Conservation (phyloP, 2,888 invertebrate species). For the Hypolimnas misippus region DNA sequence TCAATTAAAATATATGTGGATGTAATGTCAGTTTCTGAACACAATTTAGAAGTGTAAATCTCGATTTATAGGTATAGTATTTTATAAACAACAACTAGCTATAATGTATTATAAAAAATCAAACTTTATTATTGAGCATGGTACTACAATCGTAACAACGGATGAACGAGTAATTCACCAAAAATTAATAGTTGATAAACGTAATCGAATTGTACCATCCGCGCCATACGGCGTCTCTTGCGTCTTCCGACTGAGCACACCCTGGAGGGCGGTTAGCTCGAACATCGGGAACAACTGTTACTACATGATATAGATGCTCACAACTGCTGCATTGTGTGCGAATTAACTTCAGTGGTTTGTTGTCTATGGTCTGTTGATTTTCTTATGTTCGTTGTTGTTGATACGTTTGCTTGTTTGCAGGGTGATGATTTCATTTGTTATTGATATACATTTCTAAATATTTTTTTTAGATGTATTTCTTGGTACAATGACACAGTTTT, state of each 20-base stretch:
- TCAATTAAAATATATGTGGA: too few species aligned
- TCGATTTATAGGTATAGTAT: too few species aligned
- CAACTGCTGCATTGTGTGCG: slow-evolving; percentile 46
- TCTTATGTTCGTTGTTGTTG: not conserved
- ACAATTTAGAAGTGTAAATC: too few species aligned
- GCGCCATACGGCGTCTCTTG: slow-evolving; percentile 54
- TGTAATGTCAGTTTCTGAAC: too few species aligned
- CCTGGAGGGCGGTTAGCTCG: slow-evolving; percentile 54
- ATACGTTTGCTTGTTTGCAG: not conserved
- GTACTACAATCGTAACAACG: slow-evolving; percentile 7
- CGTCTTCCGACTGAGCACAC: slow-evolving; percentile 57
- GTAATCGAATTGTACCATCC: slow-evolving; percentile 56
- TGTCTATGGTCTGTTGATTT: slow-evolving; percentile 22
- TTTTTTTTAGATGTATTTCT: too few species aligned
- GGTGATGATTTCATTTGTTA: too few species aligned
- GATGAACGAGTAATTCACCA: slow-evolving; percentile 25
- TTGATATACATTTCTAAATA: too few species aligned
- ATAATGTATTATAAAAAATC: not conserved
- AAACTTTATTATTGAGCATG: not conserved
- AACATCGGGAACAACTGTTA: slow-evolving; percentile 66
- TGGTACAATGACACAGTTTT: too few species aligned
- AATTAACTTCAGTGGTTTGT: slow-evolving; percentile 39
- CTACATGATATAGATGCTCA: slow-evolving; percentile 58
- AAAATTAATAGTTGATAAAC: slow-evolving; percentile 55
- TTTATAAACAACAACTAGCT: not conserved